These are phyloP conservation scores for Ambastaia sidthimunki DNA, from an alignment of 2,797 vertebrate genomes.

Conservation along the genomic window DNA sequence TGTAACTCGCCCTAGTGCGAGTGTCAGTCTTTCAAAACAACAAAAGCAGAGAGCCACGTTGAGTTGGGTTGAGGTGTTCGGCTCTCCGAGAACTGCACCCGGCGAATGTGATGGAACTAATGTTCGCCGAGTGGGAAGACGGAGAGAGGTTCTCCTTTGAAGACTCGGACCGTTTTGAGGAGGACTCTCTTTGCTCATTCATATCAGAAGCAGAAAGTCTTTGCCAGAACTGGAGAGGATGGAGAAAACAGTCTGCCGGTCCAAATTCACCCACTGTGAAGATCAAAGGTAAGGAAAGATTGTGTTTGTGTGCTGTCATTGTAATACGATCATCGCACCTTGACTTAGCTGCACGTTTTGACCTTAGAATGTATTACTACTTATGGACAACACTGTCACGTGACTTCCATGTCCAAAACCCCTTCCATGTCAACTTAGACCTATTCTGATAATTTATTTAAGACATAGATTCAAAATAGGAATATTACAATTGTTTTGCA, in stretches of 20 bases:
- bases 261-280: slow-evolving; percentile 96
- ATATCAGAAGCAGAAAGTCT: slow-evolving; percentile 98
- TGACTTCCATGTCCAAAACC: slow-evolving; percentile 3
- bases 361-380: slow-evolving; percentile 50
- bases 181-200: slow-evolving; percentile 98
- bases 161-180: slow-evolving; percentile 97
- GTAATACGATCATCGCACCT: slow-evolving; percentile 22
- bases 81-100: slow-evolving; percentile 42
- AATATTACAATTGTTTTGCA: too few relatives aligned
- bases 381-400: slow-evolving; percentile 31
- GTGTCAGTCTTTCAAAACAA: slow-evolving; percentile 55
- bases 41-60: slow-evolving; percentile 18
- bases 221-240: slow-evolving; percentile 99
- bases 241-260: slow-evolving; percentile 97
- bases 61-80: slow-evolving; percentile 32
- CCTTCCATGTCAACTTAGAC: neutral
- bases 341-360: slow-evolving; percentile 47
- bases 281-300: slow-evolving; percentile 83
- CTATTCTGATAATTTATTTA: neutral
- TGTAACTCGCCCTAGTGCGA: slow-evolving; percentile 49
- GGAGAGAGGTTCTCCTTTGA: slow-evolving; percentile 98
- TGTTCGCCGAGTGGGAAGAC: slow-evolving; percentile 99
- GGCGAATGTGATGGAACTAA: slow-evolving; percentile 95
- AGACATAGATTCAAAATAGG: too few relatives aligned
- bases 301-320: slow-evolving; percentile 38